Evolutionary conservation across 2,797 vertebrate species (phyloP), one percentile per base, ranked within the genome.

Genomic region (Gymnothorax javanicus): DNA sequence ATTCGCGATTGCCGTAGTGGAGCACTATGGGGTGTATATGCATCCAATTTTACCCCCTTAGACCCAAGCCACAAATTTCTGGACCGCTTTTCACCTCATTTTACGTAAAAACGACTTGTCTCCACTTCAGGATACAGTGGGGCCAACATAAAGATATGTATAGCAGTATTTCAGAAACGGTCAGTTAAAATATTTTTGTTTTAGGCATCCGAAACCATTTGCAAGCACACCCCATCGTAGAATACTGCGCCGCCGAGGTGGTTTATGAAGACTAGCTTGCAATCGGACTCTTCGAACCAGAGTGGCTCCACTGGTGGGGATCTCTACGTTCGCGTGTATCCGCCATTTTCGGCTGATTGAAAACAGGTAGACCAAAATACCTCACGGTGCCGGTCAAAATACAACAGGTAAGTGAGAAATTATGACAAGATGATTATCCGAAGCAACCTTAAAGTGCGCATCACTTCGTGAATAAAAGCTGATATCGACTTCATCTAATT

Each of bases 341-440:
- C 94, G 94, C 95, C 95, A 96, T 96, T 95, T 96, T 96, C 94
- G 92, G 91, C 93, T 88, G 91, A 95, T 92, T 93, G 92, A 89
- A 91, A 93, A 90, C 94, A 95, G 94, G 92, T 96, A 94, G 90
- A 94, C 89, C 92, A 84, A 91, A 91, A 91, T 86, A 87, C 64
- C 90, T 82, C 92, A 90, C 85, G 89, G 87, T 89, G 89, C 88
- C 92, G 91, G 88, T 93, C 85, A 91, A 86, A 91, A 92, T 88
- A 88, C 87, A 88, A 92, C 94, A 95, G 95, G 94, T 95, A 94
- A 94, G 94, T 93, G 91, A 50, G 50, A 79, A 85, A 90, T 57
- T 81, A 86, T 87, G 90, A 43, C 60, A 87, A 87, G 85, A 54
- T 84, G 62, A 86, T 87, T 85, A 85, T 87, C 86, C 50, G 64